phyloP scores from a whole-genome alignment of 2,113 vertebrate species.

The Toxotes jaculatrix region DNA sequence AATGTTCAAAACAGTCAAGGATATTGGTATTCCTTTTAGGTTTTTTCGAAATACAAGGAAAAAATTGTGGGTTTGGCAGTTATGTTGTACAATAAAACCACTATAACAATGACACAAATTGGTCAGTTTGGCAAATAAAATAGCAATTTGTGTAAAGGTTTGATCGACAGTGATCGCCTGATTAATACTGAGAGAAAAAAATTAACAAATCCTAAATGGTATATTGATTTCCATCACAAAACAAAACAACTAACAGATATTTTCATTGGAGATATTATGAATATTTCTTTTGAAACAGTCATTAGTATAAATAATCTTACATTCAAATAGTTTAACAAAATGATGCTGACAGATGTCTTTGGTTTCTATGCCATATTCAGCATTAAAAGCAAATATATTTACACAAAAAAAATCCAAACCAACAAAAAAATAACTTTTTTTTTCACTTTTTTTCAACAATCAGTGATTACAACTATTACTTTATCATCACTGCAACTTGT shows the following conservation, averaged over 20 bases:
- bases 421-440: too few relatives aligned
- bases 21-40: not conserved
- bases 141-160: not conserved
- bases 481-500: not conserved
- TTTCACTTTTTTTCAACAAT: too few relatives aligned
- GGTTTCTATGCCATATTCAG: not conserved
- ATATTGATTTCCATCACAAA: not conserved
- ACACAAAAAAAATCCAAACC: not conserved
- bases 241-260: not conserved
- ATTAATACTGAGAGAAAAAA: not conserved
- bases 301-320: not conserved
- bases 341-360: not conserved
- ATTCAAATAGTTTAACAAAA: not conserved
- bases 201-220: not conserved
- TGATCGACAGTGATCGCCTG: not conserved
- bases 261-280: not conserved
- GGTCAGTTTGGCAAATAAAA: slow-evolving; percentile 4
- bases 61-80: not conserved
- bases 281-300: not conserved
- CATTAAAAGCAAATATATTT: not conserved
- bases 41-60: not conserved
- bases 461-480: not conserved
- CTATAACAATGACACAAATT: not conserved
- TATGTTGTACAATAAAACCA: not conserved
- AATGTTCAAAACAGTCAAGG: not conserved